phyloP scores from a whole-genome alignment of 2,888 invertebrate genomes.

The Oligia latruncula region DNA sequence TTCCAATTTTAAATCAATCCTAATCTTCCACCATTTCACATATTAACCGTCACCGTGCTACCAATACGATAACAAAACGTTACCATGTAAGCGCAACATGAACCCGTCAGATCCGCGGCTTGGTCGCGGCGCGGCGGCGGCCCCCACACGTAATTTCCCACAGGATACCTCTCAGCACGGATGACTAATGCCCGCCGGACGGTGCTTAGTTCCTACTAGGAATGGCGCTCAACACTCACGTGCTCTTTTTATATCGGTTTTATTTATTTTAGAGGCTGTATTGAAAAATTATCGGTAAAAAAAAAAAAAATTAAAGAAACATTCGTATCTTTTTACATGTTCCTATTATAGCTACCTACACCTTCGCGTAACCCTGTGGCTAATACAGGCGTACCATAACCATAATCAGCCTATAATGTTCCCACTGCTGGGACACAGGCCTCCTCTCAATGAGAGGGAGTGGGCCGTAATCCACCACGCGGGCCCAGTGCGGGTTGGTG shows the following conservation, averaged over 20 bases:
- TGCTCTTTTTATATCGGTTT: conserved; percentile 50
- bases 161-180: conserved; percentile 86
- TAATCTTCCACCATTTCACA: conserved; percentile 7
- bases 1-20: not conserved
- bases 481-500: too few relatives aligned
- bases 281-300: not conserved
- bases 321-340: not conserved
- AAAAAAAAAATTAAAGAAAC: not conserved
- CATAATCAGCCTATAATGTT: too few relatives aligned
- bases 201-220: conserved; percentile 70
- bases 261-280: conserved; percentile 7
- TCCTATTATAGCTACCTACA: too few relatives aligned
- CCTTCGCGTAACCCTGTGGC: too few relatives aligned
- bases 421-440: too few relatives aligned
- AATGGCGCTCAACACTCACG: conserved; percentile 62
- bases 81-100: conserved; percentile 58
- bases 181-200: conserved; percentile 86
- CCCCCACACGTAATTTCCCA: conserved; percentile 85
- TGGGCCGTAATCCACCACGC: too few relatives aligned
- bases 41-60: conserved; percentile 34
- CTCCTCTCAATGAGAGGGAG: too few relatives aligned
- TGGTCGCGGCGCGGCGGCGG: conserved; percentile 56
- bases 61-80: conserved; percentile 49
- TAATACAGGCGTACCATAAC: too few relatives aligned
- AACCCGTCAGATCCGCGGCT: conserved; percentile 65